phyloP scores from a whole-genome alignment of 2,797 vertebrate species.

The Hoplostethus mediterraneus region DNA sequence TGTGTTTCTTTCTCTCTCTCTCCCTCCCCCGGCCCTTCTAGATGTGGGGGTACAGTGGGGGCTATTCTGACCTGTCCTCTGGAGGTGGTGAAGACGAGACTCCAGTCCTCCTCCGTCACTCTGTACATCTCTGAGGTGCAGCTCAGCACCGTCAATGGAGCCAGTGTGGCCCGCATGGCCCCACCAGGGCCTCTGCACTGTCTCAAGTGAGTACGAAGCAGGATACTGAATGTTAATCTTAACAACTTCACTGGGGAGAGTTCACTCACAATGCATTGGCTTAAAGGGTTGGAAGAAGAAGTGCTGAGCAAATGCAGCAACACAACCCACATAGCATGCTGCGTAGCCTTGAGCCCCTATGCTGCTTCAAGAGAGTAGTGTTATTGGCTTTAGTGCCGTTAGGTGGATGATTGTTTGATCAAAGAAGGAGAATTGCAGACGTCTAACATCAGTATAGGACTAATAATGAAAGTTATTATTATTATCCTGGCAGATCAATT shows the following conservation, averaged over 20 bases:
- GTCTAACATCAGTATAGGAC: background rate
- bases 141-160: constrained; percentile 92
- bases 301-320: too few species aligned
- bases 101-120: constrained; percentile 96
- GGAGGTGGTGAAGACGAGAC: constrained; percentile 98
- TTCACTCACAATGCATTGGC: too few species aligned
- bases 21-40: constrained; percentile 48
- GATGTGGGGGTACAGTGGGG: constrained; percentile 98
- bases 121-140: constrained; percentile 97
- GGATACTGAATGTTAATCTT: background rate
- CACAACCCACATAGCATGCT: too few species aligned
- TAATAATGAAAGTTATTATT: too few species aligned
- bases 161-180: constrained; percentile 90
- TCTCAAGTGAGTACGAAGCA: constrained; percentile 91
- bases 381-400: background rate
- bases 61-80: constrained; percentile 98
- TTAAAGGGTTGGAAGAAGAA: too few species aligned
- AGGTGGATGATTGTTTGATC: background rate
- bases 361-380: background rate
- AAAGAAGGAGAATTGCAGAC: background rate
- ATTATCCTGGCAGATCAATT: background rate
- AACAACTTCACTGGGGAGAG: too few species aligned
- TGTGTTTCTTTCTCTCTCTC: background rate
- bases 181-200: constrained; percentile 95
- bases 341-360: background rate